Evolutionary conservation across 2,113 vertebrate genomes (phyloP).

Genomic region (Glaucidium brasilianum): DNA sequence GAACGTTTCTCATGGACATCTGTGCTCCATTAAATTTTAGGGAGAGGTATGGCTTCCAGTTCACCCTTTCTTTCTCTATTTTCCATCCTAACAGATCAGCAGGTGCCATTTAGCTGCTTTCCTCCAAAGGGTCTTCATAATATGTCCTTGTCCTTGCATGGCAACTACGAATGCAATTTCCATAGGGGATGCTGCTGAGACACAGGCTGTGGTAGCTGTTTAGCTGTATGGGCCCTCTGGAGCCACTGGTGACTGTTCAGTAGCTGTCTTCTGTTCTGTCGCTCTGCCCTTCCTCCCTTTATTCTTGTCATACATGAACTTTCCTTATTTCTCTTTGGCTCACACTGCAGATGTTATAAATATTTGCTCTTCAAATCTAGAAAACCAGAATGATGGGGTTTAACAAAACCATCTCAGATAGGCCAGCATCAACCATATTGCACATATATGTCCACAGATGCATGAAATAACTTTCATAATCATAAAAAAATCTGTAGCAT

Average conservation of each 20-base stretch:
- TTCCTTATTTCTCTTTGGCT: background rate
- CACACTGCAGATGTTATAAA: background rate
- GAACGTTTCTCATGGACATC: background rate
- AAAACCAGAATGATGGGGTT: background rate
- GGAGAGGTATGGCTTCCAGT: background rate
- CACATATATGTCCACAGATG: background rate
- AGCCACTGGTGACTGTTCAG: background rate
- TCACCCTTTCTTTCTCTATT: background rate
- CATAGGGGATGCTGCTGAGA: background rate
- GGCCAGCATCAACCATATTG: background rate
- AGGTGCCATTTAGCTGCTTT: background rate
- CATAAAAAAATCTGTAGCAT: background rate
- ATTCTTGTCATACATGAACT: background rate
- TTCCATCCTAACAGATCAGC: background rate
- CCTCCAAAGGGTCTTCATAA: background rate
- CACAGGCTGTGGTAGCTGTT: background rate
- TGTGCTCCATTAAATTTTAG: background rate
- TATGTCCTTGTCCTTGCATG: background rate
- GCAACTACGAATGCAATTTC: background rate
- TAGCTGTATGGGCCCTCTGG: background rate
- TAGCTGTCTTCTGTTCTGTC: background rate
- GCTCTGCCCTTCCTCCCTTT: background rate
- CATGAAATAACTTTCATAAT: background rate
- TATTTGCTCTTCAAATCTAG: background rate
- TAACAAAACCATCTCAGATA: background rate